Evolutionary conservation across 2,888 invertebrate genomes (phyloP), one percentile per base, ranked within the genome.

Genomic region (Deilephila porcellus): DNA sequence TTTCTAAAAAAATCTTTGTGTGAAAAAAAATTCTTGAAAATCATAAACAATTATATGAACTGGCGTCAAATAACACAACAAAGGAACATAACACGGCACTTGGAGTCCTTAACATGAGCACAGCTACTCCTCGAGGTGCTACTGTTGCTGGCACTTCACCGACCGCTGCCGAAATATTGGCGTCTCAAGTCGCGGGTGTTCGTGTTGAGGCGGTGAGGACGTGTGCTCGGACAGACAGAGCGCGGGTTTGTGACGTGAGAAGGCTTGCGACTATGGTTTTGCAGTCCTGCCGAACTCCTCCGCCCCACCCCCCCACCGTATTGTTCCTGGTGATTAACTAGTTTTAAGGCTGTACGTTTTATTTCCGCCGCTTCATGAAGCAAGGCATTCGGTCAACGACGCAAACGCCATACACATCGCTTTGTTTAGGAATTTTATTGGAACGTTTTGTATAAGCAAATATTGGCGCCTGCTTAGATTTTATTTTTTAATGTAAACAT

Each of bases 61-160:
- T 84, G 78, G 81, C 85, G 85, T 91, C 89, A 92, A 90, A 90
- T 85, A 89, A 85, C 92, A 93, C 92, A 88, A 84, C 85, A 79
- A 77, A 79, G 73, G 85, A 90, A 85, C 93, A 91, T 92, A 86
- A 89, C 91, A 91, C 89, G 86, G 79, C 91, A 92, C 92, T 88
- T 78, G 78, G 78, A 72, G 82, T 87, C 86, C 87, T 85, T 79
- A 81, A 80, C 84, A 84, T 86, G 84, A 85, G 87, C 91, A 92
- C 90, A 71, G 63, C 56, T 56, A 56, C 60, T 62, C 32, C 32
- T 56, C 32, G 56, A 34, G 56, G 8, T 71, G 20, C n/a, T 56
- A 6, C 5, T 56, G 53, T 32, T 62, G 70, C 25, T 25, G 25
- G 34, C 62, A 62, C 52, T 73, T 53, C 63, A 37, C 37, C 37